A percentile compares a stretch with the other conserved stretches of the same genome.
These are phyloP conservation scores for Scomber scombrus DNA, from an alignment of 2,113 vertebrate species.

Conservation along the genomic window DNA sequence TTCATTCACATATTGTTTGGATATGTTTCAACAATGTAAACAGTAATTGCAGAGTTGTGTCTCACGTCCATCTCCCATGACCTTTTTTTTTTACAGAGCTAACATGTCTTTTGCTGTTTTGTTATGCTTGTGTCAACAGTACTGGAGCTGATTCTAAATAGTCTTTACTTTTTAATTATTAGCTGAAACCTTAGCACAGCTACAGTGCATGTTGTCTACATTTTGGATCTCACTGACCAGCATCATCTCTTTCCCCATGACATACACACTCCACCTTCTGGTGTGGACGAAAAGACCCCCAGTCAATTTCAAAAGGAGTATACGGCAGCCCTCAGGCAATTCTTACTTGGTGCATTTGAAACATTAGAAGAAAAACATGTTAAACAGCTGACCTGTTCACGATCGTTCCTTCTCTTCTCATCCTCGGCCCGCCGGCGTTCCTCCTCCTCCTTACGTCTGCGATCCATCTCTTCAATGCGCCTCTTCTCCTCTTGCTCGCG, in stretches of 20 bases:
- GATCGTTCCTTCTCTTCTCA: conserved; percentile 95
- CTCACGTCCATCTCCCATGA: too few species aligned
- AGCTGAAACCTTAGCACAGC: neutral
- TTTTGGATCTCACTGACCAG: too few species aligned
- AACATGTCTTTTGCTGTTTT: too few species aligned
- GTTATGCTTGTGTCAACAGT: too few species aligned
- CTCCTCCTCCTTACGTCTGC: conserved; percentile 96
- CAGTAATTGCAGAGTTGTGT: too few species aligned
- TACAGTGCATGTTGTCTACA: neutral
- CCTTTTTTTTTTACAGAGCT: too few species aligned
- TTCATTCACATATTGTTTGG: too few species aligned
- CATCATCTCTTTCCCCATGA: neutral
- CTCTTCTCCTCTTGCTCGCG: conserved; percentile 97
- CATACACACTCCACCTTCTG: neutral
- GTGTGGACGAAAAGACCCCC: neutral
- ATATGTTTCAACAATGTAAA: too few species aligned
- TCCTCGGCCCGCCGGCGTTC: conserved; percentile 95
- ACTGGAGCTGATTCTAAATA: too few species aligned
- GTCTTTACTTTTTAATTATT: too few species aligned
- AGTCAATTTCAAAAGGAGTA: neutral
- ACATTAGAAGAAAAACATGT: neutral
- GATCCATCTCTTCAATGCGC: conserved; percentile 94
- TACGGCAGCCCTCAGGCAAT: too few species aligned
- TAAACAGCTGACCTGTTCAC: conserved; percentile 90
- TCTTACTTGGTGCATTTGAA: neutral